Percentiles rank a stretch among this genome's conserved stretches.
Conservation (phyloP, 2,797 vertebrate genomes). For the Thalassophryne amazonica region DNA sequence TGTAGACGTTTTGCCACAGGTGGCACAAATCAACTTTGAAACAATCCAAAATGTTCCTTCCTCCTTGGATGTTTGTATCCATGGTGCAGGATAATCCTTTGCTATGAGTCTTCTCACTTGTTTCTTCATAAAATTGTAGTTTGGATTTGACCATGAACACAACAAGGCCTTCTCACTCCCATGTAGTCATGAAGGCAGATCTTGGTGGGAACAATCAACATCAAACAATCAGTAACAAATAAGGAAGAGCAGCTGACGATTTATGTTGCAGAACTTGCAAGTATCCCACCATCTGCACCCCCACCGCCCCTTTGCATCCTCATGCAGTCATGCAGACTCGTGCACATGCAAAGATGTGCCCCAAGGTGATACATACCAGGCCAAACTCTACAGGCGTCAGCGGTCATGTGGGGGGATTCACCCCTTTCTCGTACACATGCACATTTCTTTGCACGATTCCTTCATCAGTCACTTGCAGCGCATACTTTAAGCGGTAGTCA, state of each 20-base stretch:
- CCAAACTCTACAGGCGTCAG: constrained; percentile 62
- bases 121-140: constrained; percentile 10
- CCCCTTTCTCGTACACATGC: constrained; percentile 34
- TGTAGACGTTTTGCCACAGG: not conserved
- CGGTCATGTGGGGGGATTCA: constrained; percentile 53
- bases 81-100: constrained; percentile 16
- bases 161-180: constrained; percentile 39
- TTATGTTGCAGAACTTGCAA: constrained; percentile 12
- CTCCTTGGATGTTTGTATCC: constrained; percentile 40
- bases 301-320: constrained; percentile 25
- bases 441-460: constrained; percentile 49
- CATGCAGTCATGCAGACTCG: constrained; percentile 37
- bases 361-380: constrained; percentile 58
- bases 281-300: constrained; percentile 5
- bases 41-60: constrained; percentile 8
- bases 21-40: not conserved
- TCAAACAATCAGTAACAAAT: constrained; percentile 44
- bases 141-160: constrained; percentile 2
- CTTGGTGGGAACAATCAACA: constrained; percentile 14
- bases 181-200: constrained; percentile 17
- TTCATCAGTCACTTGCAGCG: constrained; percentile 69
- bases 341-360: constrained; percentile 47
- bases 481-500: constrained; percentile 70
- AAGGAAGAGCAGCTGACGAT: constrained; percentile 19
- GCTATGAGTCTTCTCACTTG: not conserved